Evolutionary conservation across 2,797 vertebrate genomes (phyloP), one percentile per base, ranked within the genome.

Genomic region (Gallinago nigripennis): DNA sequence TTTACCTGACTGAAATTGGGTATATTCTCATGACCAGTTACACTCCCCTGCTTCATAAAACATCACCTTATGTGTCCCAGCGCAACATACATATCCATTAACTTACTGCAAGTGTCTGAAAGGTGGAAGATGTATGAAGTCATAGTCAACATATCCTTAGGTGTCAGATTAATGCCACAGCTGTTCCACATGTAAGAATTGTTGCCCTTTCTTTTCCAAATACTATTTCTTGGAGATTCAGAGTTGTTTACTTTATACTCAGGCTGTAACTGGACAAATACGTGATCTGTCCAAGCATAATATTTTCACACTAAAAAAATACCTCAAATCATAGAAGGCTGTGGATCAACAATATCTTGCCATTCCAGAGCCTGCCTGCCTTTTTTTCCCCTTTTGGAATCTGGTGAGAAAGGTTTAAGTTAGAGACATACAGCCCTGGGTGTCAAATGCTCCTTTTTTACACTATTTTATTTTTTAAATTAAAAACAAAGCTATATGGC

Each of bases 251-350:
- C 88, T 97, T 96, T 96, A 71, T 95, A 88, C 90, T 85, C 80
- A 82, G 88, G 63, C 89, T 82, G 89, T 93, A 94, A 96, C 95
- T 97, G 96, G 95, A 94, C 95, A 97, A 96, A 96, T 92, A 96
- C 3, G 1, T 87, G 73, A 78, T 88, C 81, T 86, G 53, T 91
- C 88, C 96, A 97, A 97, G 70, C 88, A 95, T 95, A 96, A 96
- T 97, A 96, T 96, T 97, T 96, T 96, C 88, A 80, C 80, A 23
- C 93, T 95, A 82, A 89, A 96, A 96, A 95, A 95, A 96, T 88
- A 97, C 92, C 78, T 96, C 93, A 91, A 93, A 96, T 96, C 91
- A 80, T 95, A 91, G 93, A 95, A 96, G 96, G 81, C 88, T 89
- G 78, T 95, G 94, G 80, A 91, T 97, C 94, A 97, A 94, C 95